These are phyloP conservation scores for Centropyge bicolor DNA, from an alignment of 2,797 vertebrate species.

Conservation along the genomic window DNA sequence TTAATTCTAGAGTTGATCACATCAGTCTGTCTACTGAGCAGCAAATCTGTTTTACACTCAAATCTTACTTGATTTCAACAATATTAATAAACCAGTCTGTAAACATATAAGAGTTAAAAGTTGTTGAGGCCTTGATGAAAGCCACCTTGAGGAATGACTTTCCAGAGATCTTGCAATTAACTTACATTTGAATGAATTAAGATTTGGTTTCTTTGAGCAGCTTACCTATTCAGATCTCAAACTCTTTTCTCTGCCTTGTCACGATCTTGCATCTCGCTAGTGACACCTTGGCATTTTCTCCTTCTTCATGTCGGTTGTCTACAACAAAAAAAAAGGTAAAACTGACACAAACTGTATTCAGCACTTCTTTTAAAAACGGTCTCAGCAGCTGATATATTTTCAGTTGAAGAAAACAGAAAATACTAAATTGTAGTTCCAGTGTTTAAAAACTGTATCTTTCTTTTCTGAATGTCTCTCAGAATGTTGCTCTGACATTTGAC, in stretches of 20 bases:
- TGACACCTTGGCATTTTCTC: constrained; percentile 44
- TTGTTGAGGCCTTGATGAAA: constrained; percentile 32
- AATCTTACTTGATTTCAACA: constrained; percentile 17
- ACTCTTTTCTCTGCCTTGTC: constrained; percentile 27
- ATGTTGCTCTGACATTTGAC: background rate
- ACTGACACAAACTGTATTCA: constrained; percentile 8
- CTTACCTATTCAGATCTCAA: constrained; percentile 34
- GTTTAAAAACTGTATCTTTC: constrained; percentile 1
- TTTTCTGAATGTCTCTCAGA: background rate
- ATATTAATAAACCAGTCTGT: constrained; percentile 15
- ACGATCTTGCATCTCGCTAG: constrained; percentile 10
- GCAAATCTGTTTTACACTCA: background rate
- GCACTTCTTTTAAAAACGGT: background rate
- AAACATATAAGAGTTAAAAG: constrained; percentile 13
- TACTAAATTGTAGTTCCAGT: background rate
- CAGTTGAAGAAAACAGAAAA: background rate
- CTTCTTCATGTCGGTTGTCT: constrained; percentile 4
- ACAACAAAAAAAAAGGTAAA: constrained; percentile 15
- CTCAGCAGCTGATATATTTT: background rate
- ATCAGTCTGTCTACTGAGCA: background rate
- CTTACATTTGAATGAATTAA: constrained; percentile 31
- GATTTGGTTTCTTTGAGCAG: constrained; percentile 30
- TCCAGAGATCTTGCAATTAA: constrained; percentile 34
- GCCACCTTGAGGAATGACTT: constrained; percentile 13
- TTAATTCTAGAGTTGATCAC: constrained; percentile 2